Evolutionary conservation across 2,113 vertebrate species (phyloP).

Genomic region (Herpetotheres cachinnans): DNA sequence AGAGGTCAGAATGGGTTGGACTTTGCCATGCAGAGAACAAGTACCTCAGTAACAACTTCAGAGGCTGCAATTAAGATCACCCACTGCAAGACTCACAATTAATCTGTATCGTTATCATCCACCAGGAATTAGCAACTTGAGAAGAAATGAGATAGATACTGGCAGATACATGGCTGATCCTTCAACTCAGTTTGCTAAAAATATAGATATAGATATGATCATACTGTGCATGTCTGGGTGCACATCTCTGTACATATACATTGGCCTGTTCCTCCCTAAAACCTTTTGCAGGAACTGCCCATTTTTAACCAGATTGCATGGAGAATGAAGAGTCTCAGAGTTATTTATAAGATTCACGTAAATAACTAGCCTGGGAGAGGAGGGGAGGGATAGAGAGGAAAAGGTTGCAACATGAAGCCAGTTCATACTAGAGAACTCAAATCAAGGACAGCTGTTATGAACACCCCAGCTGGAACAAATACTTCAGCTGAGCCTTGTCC

Average conservation of each 20-base stretch:
- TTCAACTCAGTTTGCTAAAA: neutral
- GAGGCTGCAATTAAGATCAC: neutral
- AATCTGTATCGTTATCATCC: neutral
- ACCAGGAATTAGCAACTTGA: neutral
- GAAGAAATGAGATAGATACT: neutral
- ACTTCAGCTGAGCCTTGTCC: neutral
- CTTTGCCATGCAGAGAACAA: neutral
- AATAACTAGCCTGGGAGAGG: neutral
- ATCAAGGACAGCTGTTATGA: neutral
- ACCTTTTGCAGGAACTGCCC: neutral
- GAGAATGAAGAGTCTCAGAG: neutral
- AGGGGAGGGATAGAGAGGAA: neutral
- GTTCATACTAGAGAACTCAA: neutral
- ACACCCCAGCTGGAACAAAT: neutral
- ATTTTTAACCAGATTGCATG: neutral
- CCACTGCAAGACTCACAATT: neutral
- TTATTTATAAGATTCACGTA: neutral
- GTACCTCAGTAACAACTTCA: neutral
- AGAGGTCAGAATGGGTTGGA: neutral
- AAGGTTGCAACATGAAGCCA: neutral
- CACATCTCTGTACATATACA: neutral
- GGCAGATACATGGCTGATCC: neutral
- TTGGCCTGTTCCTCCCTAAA: neutral
- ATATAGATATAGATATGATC: neutral
- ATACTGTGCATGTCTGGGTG: no score